A percentile compares a stretch with the other conserved stretches of the same genome.
phyloP scores from a whole-genome alignment of 2,113 vertebrate species.

The Malaclemys terrapin region DNA sequence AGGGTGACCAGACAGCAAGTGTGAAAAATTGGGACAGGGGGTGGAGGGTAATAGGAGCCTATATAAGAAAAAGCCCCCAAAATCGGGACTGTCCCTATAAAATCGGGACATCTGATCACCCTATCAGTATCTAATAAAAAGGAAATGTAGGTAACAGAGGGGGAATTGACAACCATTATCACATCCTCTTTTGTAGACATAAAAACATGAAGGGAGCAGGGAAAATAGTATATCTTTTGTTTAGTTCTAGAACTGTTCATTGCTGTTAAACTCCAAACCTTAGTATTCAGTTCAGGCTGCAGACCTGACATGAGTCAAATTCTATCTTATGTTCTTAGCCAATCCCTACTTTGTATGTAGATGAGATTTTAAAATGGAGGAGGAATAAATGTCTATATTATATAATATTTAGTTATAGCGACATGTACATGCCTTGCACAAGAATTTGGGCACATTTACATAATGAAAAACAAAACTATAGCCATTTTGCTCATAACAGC shows the following conservation, averaged over 20 bases:
- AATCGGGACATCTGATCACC: no score
- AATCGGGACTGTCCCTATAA: no score
- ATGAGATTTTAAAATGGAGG: neutral
- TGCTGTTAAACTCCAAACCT: neutral
- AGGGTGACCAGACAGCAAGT: neutral
- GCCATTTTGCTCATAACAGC: rapidly evolving
- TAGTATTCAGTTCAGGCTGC: neutral
- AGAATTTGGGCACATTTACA: neutral
- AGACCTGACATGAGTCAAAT: neutral
- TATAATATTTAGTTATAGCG: neutral
- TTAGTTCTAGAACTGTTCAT: neutral
- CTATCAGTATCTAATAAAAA: neutral
- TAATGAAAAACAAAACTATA: neutral
- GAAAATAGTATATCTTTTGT: neutral
- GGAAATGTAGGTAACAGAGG: neutral
- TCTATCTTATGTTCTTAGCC: neutral
- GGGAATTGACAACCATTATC: neutral
- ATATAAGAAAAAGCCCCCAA: no score
- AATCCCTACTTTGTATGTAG: neutral
- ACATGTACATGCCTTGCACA: rapidly evolving
- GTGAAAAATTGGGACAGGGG: no score
- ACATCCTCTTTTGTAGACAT: neutral
- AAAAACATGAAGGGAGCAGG: neutral
- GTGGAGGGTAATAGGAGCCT: no score
- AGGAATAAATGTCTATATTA: neutral